A percentile compares a stretch with the other conserved stretches of the same genome.
phyloP scores from a whole-genome alignment of 2,888 invertebrate species.

The Euzetes globulus region DNA sequence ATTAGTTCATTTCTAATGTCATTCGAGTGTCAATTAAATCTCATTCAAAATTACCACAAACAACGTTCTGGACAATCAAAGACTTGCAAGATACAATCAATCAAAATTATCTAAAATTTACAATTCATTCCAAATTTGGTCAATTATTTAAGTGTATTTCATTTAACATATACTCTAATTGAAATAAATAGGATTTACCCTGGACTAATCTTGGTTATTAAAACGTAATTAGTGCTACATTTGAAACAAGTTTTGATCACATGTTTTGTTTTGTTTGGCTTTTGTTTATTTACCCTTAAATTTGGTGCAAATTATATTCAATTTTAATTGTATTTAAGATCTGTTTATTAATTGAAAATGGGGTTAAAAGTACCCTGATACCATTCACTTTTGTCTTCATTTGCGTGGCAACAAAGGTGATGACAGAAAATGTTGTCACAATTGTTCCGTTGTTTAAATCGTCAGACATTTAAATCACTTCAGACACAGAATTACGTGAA shows the following conservation, averaged over 20 bases:
- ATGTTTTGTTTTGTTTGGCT: background rate
- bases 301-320: background rate
- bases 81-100: too few relatives aligned
- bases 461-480: background rate
- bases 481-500: background rate
- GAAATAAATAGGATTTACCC: too few relatives aligned
- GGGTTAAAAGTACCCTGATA: background rate
- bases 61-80: background rate
- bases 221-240: too few relatives aligned
- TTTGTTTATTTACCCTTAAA: background rate
- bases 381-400: background rate
- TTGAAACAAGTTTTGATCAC: too few relatives aligned
- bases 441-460: background rate
- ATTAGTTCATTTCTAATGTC: background rate
- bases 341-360: background rate
- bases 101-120: too few relatives aligned
- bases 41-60: background rate
- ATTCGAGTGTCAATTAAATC: background rate
- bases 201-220: too few relatives aligned
- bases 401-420: background rate
- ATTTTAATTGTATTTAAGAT: background rate
- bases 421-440: background rate
- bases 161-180: too few relatives aligned
- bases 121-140: too few relatives aligned
- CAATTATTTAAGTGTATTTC: too few relatives aligned